Evolutionary conservation across 2,113 vertebrate species (phyloP).

Genomic region (Mesitornis unicolor): DNA sequence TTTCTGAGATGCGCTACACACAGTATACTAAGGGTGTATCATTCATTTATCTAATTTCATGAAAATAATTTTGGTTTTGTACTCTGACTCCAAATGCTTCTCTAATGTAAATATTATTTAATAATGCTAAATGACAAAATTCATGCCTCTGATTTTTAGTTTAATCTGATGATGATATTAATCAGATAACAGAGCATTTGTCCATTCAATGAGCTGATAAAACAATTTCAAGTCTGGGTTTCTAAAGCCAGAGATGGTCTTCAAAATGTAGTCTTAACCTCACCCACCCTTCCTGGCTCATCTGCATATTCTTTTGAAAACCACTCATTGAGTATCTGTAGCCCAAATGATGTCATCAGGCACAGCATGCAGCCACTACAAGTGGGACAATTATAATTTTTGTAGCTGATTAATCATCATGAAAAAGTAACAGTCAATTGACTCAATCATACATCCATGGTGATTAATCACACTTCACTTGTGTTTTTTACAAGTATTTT

Average conservation of each 20-base stretch:
- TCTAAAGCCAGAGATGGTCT: slow-evolving; percentile 53
- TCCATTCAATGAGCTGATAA: slow-evolving; percentile 44
- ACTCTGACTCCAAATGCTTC: not conserved
- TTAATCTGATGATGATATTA: slow-evolving; percentile 30
- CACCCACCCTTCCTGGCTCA: slow-evolving; percentile 59
- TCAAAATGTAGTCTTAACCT: slow-evolving; percentile 70
- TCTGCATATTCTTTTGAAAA: slow-evolving; percentile 84
- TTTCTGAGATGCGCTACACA: not conserved
- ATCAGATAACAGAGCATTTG: slow-evolving; percentile 42
- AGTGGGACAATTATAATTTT: slow-evolving; percentile 88
- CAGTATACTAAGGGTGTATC: not conserved
- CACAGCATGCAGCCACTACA: slow-evolving; percentile 83
- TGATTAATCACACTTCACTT: slow-evolving; percentile 87
- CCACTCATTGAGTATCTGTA: slow-evolving; percentile 78
- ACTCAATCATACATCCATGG: slow-evolving; percentile 85
- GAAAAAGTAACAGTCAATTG: slow-evolving; percentile 87
- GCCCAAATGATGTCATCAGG: slow-evolving; percentile 83
- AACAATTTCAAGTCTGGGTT: slow-evolving; percentile 25
- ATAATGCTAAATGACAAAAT: slow-evolving; percentile 49
- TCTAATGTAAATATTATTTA: slow-evolving; percentile 2
- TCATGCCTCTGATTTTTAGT: slow-evolving; percentile 46
- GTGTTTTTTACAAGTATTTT: slow-evolving; percentile 81
- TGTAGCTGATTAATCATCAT: slow-evolving; percentile 87
- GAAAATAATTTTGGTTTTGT: slow-evolving; percentile 6
- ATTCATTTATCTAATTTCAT: not conserved